phyloP scores from a whole-genome alignment of 2,888 invertebrate genomes.

The Athalia rosae region DNA sequence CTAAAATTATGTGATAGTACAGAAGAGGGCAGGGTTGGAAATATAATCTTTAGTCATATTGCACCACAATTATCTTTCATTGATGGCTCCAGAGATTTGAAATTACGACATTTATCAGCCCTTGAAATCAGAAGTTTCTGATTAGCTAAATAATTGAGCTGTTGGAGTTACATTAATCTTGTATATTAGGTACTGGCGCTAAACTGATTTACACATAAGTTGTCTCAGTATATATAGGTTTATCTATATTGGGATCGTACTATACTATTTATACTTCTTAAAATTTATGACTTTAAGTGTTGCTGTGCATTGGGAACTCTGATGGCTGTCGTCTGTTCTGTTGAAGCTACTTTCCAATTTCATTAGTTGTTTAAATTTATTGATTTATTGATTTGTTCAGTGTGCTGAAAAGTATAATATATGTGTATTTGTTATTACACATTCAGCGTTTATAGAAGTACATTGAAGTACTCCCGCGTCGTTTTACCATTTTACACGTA shows the following conservation, averaged over 20 bases:
- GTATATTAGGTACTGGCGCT: no score
- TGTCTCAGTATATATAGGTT: neutral
- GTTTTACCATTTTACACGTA: constrained; percentile 1
- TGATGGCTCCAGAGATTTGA: no score
- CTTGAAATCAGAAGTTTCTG: no score
- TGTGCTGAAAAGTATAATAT: constrained; percentile 23
- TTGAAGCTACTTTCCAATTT: constrained; percentile 34
- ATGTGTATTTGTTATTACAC: constrained; percentile 9
- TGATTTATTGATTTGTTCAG: neutral
- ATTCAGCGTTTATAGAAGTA: constrained; percentile 2
- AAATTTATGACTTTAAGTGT: constrained; percentile 42
- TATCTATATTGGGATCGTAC: constrained; percentile 34
- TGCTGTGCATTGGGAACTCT: constrained; percentile 36
- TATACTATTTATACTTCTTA: constrained; percentile 15
- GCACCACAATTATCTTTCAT: no score
- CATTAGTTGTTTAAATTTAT: neutral
- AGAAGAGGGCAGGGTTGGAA: no score
- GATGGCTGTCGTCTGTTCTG: constrained; percentile 45
- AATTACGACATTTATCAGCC: no score
- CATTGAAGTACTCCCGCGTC: neutral
- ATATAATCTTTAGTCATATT: no score
- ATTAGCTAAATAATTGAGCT: no score
- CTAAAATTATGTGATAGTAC: no score
- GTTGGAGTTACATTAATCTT: no score
- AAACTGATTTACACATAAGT: neutral